Conservation (phyloP, 1,140 invertebrate species). For the Saxidomus purpurata region DNA sequence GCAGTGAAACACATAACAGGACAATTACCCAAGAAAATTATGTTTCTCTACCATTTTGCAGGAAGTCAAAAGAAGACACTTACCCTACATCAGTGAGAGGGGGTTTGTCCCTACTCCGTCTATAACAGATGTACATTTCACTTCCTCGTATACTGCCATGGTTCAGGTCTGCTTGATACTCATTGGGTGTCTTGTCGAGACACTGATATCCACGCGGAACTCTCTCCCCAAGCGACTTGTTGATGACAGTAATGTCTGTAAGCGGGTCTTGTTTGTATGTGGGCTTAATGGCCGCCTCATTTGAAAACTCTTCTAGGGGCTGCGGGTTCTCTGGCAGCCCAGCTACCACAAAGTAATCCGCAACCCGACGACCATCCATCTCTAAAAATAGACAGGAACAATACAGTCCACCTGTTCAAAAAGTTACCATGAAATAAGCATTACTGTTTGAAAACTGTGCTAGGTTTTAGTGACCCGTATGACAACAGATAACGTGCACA, state of each 20-base stretch:
- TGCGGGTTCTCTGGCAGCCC: conserved; percentile 93
- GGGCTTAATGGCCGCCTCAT: conserved; percentile 92
- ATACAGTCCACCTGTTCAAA: no score
- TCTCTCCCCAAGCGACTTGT: conserved; percentile 94
- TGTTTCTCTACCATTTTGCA: no score
- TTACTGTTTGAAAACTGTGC: no score
- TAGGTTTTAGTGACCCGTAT: no score
- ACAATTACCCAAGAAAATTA: no score
- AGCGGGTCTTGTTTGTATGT: conserved; percentile 93
- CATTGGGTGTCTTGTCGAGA: conserved; percentile 95
- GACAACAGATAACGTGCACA: no score
- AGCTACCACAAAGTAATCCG: conserved; percentile 98
- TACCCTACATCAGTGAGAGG: conserved; percentile 99
- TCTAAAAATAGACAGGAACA: conserved; percentile 1
- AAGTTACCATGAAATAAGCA: no score
- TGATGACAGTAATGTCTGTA: conserved; percentile 97
- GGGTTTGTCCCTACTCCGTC: conserved; percentile 96
- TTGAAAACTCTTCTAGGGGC: conserved; percentile 94
- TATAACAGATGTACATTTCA: conserved; percentile 97
- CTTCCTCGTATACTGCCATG: conserved; percentile 97
- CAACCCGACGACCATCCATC: conserved; percentile 87
- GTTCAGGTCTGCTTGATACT: conserved; percentile 94
- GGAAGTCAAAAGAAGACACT: no score
- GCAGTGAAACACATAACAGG: no score
- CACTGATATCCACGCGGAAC: conserved; percentile 90